phyloP scores from a whole-genome alignment of 2,797 vertebrate species.

The Dendrocincla fuliginosa region DNA sequence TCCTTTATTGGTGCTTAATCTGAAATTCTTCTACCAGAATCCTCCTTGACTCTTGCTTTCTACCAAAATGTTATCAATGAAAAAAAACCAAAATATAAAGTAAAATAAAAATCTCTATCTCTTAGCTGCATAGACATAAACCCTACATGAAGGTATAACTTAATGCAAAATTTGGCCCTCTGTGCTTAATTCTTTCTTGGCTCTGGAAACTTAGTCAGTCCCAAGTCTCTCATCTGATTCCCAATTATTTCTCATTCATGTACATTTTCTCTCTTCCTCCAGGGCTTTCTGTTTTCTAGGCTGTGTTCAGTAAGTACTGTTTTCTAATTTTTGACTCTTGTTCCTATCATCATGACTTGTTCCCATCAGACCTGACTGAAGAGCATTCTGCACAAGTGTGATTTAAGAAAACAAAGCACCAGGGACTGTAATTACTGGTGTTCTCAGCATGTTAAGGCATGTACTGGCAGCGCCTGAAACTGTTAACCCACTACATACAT shows the following conservation, averaged over 20 bases:
- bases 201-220: background rate
- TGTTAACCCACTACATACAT: background rate
- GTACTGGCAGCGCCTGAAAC: slow-evolving; percentile 2
- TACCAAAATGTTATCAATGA: background rate
- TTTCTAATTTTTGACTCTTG: slow-evolving; percentile 29
- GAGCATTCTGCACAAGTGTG: background rate
- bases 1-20: background rate
- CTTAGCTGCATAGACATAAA: background rate
- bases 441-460: background rate
- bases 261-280: background rate
- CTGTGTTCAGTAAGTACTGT: background rate
- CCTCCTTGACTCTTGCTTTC: background rate
- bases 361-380: background rate
- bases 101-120: background rate
- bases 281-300: slow-evolving; percentile 2
- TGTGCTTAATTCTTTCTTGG: background rate
- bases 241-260: slow-evolving; percentile 19
- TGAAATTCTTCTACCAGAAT: background rate
- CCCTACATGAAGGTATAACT: background rate
- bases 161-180: background rate
- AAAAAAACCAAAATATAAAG: background rate
- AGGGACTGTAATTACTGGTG: slow-evolving; percentile 29
- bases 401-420: slow-evolving; percentile 4
- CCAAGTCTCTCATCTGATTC: background rate
- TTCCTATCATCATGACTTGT: background rate